Base-by-base conservation (phyloP, 2,888 invertebrate species). In the Aspidiotus destructor region DNA sequence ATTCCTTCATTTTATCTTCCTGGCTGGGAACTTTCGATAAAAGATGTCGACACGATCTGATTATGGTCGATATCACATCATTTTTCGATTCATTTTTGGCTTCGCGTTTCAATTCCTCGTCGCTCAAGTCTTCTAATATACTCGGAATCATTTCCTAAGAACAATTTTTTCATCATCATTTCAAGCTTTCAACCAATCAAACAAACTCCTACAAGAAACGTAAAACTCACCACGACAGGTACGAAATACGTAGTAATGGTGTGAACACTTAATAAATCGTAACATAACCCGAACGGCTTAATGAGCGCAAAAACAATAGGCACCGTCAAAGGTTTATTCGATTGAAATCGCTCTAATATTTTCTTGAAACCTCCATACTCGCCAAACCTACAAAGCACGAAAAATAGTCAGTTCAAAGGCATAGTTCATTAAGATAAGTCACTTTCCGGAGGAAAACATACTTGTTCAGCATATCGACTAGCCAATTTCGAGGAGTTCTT, bases 71-170 rank as follows among this genome's bases (percentile, higher is more conserved):
- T 73, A 97, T 88, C 63, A 92, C 90, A 80, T 97, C 97, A 78
- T 93, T 96, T 80, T 96, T 96, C 72, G 91, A 91, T 79, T 96
- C 96, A 76, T 88, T 89, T 76, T 95, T 92, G 7, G 94, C 92
- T 80, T 97, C 97, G 74, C 92, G 88, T 77, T 97, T 97, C 70
- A 97, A 79, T 77, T 97, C 96, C 72, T 95, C 95, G 78, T 97
- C 96, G 28, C 94, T 92, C 75, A 97, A 81, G 79, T 90, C 89
- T 77, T 96, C 92, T 76, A 97, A 81, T 75, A 94, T 85, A 75
- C 87, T 72, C 71, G 94, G 89, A 73, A 95, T 89, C 78, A 91
- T 88, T 82, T 92, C 91, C 93, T 67, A 52, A 11, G 40, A 17
- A 60, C 42, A 58, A n/a, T n/a, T 40, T 15, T 16, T 52, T 16